phyloP scores from a whole-genome alignment of 2,888 invertebrate species.

The Spodoptera picta region DNA sequence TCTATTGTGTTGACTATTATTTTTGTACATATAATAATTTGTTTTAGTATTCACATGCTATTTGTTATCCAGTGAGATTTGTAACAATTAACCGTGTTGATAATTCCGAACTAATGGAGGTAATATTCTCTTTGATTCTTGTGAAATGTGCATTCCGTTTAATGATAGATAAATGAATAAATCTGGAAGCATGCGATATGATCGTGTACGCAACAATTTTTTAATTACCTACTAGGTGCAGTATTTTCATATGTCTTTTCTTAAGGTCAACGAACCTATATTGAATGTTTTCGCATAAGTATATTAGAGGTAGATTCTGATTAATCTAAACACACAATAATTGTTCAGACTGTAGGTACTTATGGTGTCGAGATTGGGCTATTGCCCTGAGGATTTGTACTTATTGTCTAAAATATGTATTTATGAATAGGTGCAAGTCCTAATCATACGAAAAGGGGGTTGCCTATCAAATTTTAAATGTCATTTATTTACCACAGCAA shows the following conservation, averaged over 20 bases:
- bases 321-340: too few relatives aligned
- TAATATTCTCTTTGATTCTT: conserved; percentile 44
- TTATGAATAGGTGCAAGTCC: too few relatives aligned
- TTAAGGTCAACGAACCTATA: not conserved
- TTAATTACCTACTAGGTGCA: conserved; percentile 20
- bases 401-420: too few relatives aligned
- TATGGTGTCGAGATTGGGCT: too few relatives aligned
- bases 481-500: not conserved
- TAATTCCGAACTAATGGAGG: conserved; percentile 47
- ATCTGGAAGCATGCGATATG: conserved; percentile 25
- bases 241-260: conserved; percentile 20
- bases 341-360: too few relatives aligned
- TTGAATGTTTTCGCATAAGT: too few relatives aligned
- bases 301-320: too few relatives aligned
- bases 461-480: too few relatives aligned
- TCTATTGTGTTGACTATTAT: conserved; percentile 72
- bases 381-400: too few relatives aligned
- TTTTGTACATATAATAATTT: conserved; percentile 70
- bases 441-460: too few relatives aligned
- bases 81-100: conserved; percentile 37
- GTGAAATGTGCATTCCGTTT: conserved; percentile 54
- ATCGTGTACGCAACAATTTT: conserved; percentile 23
- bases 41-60: conserved; percentile 55
- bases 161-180: conserved; percentile 37
- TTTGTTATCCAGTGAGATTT: conserved; percentile 76